Base-by-base conservation (phyloP, 1,140 invertebrate genomes). In the Caenorhabditis inopinata region DNA sequence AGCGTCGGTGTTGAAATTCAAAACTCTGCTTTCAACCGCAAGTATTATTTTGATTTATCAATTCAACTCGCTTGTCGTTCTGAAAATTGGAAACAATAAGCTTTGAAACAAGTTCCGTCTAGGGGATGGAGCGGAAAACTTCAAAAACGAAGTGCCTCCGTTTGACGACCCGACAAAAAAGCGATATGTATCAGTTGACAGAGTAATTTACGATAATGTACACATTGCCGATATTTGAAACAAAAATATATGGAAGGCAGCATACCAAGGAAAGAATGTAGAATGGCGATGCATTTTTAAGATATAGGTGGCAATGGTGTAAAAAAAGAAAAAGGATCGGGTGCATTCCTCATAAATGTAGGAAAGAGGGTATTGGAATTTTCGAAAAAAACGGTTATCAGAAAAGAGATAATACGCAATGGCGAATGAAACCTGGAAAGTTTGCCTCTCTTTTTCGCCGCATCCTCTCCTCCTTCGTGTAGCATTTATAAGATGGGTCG, bases 151-250 rank as follows among this genome's bases (percentile, higher is more conserved):
- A 18, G 32, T 18, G 58, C 7, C 29, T 5, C 27, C 27, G 14
- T 29, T 32, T 21, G 23, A 58, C 2, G n/a, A 38, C 58, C n/a
- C 32, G 29, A 18, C 14, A 38, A 18, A 38, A 32, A 68, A 21
- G 58, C 58, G 58, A 68, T 68, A 6, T 16, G 58, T 68, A 68
- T 68, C 58, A 68, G 58, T 68, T 68, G 58, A 68, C 58, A 68
- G 58, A 68, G 6, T 68, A 68, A 68, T 68, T 68, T 68, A 68
- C 58, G 58, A 68, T 68, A 68, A 68, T 68, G 58, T 68, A 68
- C 58, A 68, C 32, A 62, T 62, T 32, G 27, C 7, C 6, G 53
- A 51, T 25, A 9, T 4, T 51, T 62, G 3, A 12, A 16, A 62
- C 7, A 53, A 2, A 27, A 27, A 1, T 11, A 27, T 9, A 4